A percentile compares a stretch with the other conserved stretches of the same genome.
Conservation (phyloP, 2,113 vertebrate species). For the Plestiodon gilberti region DNA sequence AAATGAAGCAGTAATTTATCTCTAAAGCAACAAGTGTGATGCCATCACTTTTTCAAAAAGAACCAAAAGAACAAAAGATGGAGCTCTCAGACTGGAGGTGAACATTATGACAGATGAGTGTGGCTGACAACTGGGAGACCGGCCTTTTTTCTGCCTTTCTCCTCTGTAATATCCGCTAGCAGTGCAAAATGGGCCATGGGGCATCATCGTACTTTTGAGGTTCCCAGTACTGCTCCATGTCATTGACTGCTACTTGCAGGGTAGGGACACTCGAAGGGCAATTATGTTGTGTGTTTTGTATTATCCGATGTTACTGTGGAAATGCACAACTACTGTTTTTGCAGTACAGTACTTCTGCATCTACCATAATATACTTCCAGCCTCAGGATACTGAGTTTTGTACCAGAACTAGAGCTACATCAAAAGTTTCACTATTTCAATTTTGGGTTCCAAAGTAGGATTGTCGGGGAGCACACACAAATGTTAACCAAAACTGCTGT, state of each 20-base stretch:
- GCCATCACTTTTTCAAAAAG: neutral
- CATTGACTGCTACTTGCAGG: neutral
- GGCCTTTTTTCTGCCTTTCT: no score
- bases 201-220: neutral
- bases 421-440: neutral
- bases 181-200: neutral
- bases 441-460: neutral
- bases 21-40: neutral
- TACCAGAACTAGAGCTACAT: neutral
- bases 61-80: neutral
- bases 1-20: no score
- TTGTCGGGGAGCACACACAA: neutral
- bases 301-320: neutral
- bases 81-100: neutral
- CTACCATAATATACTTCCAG: neutral
- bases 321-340: neutral
- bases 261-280: neutral
- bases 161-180: neutral
- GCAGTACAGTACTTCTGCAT: neutral
- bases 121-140: no score
- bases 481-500: neutral
- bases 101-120: no score
- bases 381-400: neutral
- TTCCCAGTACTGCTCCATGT: neutral
- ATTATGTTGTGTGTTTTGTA: neutral